These are phyloP conservation scores for Sicus ferrugineus DNA, from an alignment of 2,888 invertebrate genomes.

Conservation along the genomic window DNA sequence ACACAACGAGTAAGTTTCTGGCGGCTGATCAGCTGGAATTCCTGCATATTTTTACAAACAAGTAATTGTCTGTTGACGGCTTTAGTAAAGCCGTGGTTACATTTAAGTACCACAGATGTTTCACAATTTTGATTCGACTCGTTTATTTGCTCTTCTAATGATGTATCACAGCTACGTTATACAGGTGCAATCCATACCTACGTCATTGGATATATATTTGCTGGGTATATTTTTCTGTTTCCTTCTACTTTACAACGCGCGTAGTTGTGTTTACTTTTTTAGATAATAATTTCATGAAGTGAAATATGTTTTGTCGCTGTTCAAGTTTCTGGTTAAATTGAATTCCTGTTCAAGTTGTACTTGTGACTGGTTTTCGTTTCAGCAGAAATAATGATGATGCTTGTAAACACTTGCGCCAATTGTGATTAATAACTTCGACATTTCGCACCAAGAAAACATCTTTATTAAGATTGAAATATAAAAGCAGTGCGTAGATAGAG, in stretches of 20 bases:
- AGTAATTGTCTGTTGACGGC: too few species aligned
- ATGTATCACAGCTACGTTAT: too few species aligned
- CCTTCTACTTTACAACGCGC: not conserved
- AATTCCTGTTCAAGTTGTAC: constrained; percentile 2
- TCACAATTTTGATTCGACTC: too few species aligned
- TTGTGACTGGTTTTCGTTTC: not conserved
- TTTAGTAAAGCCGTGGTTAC: too few species aligned
- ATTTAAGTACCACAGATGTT: too few species aligned
- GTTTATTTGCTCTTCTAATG: too few species aligned
- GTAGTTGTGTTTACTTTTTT: not conserved
- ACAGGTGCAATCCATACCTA: too few species aligned
- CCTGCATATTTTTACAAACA: too few species aligned
- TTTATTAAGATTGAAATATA: not conserved
- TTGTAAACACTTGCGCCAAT: not conserved
- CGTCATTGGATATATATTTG: not conserved
- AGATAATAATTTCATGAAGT: constrained; percentile 8
- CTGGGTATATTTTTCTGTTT: constrained; percentile 4
- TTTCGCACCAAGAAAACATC: not conserved
- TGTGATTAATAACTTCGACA: constrained; percentile 16
- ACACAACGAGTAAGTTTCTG: too few species aligned
- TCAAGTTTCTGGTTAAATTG: not conserved
- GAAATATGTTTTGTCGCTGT: not conserved
- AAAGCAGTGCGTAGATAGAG: not conserved
- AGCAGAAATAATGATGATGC: not conserved
- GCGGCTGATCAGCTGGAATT: too few species aligned